A percentile compares a stretch with the other conserved stretches of the same genome.
Conservation (phyloP, 2,797 vertebrate genomes). For the Scyliorhinus canicula region DNA sequence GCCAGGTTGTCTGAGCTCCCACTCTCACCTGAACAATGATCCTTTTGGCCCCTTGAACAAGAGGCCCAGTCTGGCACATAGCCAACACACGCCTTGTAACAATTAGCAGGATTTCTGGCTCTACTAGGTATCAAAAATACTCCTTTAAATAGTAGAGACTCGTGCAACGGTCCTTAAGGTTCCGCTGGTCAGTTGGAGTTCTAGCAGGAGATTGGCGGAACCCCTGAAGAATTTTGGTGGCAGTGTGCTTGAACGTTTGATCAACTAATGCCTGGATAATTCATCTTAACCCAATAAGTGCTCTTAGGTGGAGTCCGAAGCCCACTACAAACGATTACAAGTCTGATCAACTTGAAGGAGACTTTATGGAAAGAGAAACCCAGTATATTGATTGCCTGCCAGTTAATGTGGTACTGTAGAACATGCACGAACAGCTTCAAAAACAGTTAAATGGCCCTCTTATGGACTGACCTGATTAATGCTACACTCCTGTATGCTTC, state of each 20-base stretch:
- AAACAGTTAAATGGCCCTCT: too few species aligned
- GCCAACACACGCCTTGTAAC: not conserved
- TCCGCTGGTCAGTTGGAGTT: not conserved
- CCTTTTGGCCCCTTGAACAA: not conserved
- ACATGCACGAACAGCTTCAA: too few species aligned
- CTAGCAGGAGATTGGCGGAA: not conserved
- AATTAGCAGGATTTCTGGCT: not conserved
- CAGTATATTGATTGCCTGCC: not conserved
- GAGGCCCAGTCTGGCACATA: not conserved
- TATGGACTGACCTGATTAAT: too few species aligned
- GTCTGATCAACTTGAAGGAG: not conserved
- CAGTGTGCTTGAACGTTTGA: not conserved
- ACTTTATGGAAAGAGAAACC: not conserved
- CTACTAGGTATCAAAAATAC: not conserved
- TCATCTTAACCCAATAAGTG: not conserved
- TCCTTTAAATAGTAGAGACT: not conserved
- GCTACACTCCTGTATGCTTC: too few species aligned
- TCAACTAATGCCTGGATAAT: not conserved
- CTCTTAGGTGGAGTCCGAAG: not conserved
- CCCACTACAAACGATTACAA: not conserved
- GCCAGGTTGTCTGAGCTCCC: not conserved
- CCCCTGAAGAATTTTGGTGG: not conserved
- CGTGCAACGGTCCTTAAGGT: not conserved
- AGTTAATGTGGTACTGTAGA: not conserved
- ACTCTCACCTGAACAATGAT: not conserved